These are phyloP conservation scores for Drosophila fuyamai DNA, from an alignment of 1,140 invertebrate species.

Conservation along the genomic window DNA sequence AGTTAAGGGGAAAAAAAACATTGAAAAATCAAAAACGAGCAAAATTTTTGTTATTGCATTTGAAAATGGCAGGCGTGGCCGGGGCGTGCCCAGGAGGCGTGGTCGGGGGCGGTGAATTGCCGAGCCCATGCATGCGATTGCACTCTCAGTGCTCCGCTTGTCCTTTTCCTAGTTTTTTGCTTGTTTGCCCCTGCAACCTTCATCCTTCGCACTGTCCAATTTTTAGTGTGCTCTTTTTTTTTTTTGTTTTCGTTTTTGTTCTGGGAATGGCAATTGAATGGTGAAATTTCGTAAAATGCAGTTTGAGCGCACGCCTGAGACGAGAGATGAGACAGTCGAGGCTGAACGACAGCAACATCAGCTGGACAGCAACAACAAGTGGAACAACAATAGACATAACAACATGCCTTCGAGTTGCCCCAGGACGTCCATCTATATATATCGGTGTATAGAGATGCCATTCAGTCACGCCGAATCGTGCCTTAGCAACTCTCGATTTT, in stretches of 20 bases:
- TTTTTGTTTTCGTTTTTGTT: slow-evolving; percentile 26
- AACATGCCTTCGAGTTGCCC: slow-evolving; percentile 58
- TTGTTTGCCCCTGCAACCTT: slow-evolving; percentile 17
- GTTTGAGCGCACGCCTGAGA: slow-evolving; percentile 75
- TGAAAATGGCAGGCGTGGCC: slow-evolving; percentile 75
- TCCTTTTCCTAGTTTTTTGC: slow-evolving; percentile 38
- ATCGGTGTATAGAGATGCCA: slow-evolving; percentile 52
- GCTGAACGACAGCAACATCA: slow-evolving; percentile 28
- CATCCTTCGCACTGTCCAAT: slow-evolving; percentile 16
- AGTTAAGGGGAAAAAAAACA: slow-evolving; percentile 24
- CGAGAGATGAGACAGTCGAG: slow-evolving; percentile 48
- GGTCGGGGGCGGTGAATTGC: slow-evolving; percentile 46
- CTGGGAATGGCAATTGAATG: slow-evolving; percentile 76
- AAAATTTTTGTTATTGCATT: slow-evolving; percentile 81
- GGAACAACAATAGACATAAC: slow-evolving; percentile 61
- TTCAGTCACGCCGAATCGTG: slow-evolving; percentile 31
- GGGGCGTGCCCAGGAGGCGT: slow-evolving; percentile 55
- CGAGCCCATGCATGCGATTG: slow-evolving; percentile 73
- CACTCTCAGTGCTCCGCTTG: slow-evolving; percentile 47
- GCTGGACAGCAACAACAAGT: slow-evolving; percentile 19
- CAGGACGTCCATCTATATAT: background rate
- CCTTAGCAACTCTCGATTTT: slow-evolving; percentile 14
- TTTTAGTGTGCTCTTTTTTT: slow-evolving; percentile 22
- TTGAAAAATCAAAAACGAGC: slow-evolving; percentile 71
- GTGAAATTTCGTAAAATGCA: slow-evolving; percentile 78